These are phyloP conservation scores for Agrotis ipsilon DNA, from an alignment of 2,888 invertebrate genomes.

Conservation along the genomic window DNA sequence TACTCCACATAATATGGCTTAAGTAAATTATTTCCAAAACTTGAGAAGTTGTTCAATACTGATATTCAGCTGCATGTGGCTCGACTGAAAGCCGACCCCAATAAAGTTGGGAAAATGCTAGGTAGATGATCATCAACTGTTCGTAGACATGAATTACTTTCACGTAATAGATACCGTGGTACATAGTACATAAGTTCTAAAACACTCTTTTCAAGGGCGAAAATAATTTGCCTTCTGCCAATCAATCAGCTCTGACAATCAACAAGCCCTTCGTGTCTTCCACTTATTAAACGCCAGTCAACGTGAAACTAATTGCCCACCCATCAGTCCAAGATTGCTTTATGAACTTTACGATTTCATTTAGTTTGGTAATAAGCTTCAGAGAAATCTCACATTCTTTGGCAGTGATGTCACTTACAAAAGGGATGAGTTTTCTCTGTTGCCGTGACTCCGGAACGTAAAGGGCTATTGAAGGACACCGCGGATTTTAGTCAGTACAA, in stretches of 20 bases:
- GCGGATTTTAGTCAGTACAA: too few species aligned
- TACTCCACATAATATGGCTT: too few species aligned
- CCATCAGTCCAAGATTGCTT: constrained; percentile 60
- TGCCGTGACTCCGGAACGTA: too few species aligned
- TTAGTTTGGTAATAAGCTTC: neutral
- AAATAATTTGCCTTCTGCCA: constrained; percentile 27
- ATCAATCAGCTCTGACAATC: constrained; percentile 45
- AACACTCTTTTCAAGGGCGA: constrained; percentile 2
- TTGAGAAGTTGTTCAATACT: neutral
- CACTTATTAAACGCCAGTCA: constrained; percentile 58
- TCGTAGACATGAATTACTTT: neutral
- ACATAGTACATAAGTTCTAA: neutral
- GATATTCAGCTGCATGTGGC: too few species aligned
- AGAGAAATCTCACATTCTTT: too few species aligned
- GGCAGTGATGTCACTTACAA: too few species aligned
- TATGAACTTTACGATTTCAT: constrained; percentile 63
- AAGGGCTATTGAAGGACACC: too few species aligned
- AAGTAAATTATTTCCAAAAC: too few species aligned
- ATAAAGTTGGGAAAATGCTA: too few species aligned
- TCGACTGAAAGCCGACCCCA: too few species aligned
- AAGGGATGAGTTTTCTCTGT: too few species aligned
- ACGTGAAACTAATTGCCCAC: constrained; percentile 65
- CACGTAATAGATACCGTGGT: neutral
- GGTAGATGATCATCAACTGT: too few species aligned
- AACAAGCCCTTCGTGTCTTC: constrained; percentile 49